Conservation (phyloP, 2,113 vertebrate species). For the Tragulus kanchil region DNA sequence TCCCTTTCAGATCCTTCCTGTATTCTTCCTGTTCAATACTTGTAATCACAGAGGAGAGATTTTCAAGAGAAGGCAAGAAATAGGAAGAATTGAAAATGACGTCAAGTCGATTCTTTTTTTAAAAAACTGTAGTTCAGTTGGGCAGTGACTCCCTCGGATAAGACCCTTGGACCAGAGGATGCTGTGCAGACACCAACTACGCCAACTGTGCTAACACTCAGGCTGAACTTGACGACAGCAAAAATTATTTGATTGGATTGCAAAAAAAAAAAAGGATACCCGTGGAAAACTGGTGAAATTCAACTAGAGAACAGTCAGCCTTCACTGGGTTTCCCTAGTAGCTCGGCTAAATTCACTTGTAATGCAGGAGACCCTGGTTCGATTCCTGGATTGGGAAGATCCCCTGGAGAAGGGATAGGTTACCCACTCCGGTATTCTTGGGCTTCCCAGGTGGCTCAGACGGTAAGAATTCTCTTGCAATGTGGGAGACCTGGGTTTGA, state of each 20-base stretch:
- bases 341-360: too few relatives aligned
- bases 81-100: neutral
- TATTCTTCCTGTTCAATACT: neutral
- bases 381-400: too few relatives aligned
- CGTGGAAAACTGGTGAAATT: neutral
- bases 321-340: too few relatives aligned
- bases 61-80: neutral
- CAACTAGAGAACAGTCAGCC: neutral
- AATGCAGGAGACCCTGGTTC: too few relatives aligned
- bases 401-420: too few relatives aligned
- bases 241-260: neutral
- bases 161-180: neutral
- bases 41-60: neutral
- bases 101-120: neutral
- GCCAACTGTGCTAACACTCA: accelerated
- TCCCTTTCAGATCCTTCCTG: neutral
- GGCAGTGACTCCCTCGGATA: accelerated
- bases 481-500: too few relatives aligned
- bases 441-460: too few relatives aligned
- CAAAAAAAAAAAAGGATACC: neutral
- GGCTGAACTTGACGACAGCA: neutral
- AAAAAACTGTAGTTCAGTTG: neutral
- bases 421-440: too few relatives aligned
- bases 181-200: neutral
- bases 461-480: too few relatives aligned